These are phyloP conservation scores for Riptortus pedestris DNA, from an alignment of 1,140 invertebrate genomes.

Conservation along the genomic window DNA sequence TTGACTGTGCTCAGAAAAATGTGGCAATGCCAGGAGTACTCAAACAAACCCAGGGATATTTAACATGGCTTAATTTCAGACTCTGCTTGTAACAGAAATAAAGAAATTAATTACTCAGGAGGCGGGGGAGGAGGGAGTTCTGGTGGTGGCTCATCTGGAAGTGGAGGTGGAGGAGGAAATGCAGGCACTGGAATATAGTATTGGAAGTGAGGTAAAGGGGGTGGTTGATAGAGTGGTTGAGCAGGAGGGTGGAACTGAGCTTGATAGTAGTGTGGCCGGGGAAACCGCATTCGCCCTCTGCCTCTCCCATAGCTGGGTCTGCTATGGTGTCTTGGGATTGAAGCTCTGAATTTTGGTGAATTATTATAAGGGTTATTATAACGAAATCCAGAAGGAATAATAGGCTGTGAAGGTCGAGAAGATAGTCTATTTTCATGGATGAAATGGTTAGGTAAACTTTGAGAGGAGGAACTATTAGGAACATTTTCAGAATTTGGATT, in stretches of 20 bases:
- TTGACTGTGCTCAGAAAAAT: too few relatives aligned
- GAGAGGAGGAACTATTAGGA: too few relatives aligned
- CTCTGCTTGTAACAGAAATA: too few relatives aligned
- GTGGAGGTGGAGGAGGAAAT: constrained; percentile 20
- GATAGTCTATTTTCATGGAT: too few relatives aligned
- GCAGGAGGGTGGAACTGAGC: background rate
- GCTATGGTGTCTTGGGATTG: background rate
- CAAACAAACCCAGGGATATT: too few relatives aligned
- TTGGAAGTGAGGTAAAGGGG: background rate
- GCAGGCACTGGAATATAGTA: constrained; percentile 6
- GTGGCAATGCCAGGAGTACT: too few relatives aligned
- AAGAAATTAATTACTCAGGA: constrained; percentile 10
- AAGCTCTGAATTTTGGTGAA: background rate
- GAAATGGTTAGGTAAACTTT: too few relatives aligned
- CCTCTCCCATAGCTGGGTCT: background rate
- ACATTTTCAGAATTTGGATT: background rate
- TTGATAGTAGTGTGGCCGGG: background rate
- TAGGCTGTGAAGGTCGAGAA: too few relatives aligned
- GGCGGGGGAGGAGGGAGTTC: constrained; percentile 24
- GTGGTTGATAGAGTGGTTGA: background rate
- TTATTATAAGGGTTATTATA: too few relatives aligned
- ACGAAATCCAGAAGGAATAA: too few relatives aligned
- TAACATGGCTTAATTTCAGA: too few relatives aligned
- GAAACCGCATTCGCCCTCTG: background rate
- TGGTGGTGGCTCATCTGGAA: constrained; percentile 25